Evolutionary conservation across 2,888 invertebrate species (phyloP), one percentile per base, ranked within the genome.

Genomic region (Plebejus melissa): DNA sequence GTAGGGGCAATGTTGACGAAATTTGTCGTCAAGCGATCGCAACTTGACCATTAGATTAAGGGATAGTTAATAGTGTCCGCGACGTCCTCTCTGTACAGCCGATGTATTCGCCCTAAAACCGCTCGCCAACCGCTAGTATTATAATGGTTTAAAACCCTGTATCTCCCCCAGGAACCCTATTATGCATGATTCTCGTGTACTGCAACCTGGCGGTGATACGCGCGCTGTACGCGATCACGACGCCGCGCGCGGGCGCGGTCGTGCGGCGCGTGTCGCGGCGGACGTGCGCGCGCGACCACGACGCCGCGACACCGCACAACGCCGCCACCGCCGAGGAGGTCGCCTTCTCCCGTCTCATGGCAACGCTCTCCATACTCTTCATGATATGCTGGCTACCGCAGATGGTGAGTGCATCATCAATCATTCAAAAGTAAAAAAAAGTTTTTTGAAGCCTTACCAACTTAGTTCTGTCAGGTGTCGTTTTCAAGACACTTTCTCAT

Each of bases 311-410:
- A 28, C 79, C 79, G 74, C 90, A 90, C 85, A 92, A 92, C 83
- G 89, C 94, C 36, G 94, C 95, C 80, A 96, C 97, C 0, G 95
- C 96, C 0, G 97, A 98, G 85, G 98, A 98, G 88, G 95, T 97
- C 74, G 96, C 97, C 78, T 98, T 98, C 88, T 97, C 97, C 80
- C 95, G 96, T 82, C 94, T 98, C 69, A 98, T 98, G 98, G 96
- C 96, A 1, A 95, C 96, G 74, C 94, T 98, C 69, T 97, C 97
- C 79, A 95, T 97, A 79, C 95, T 97, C 46, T 98, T 97, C 87
- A 96, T 97, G 83, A 90, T 96, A 69, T 98, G 97, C 89, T 98
- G 98, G 98, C 94, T 97, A 90, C 98, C 98, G 38, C 97, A 97
- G 89, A 96, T 98, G 96, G 98, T 98, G 85, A 94, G 93, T 79